Base-by-base conservation (phyloP, 2,113 vertebrate species). In the Neolamprologus kungweensis region DNA sequence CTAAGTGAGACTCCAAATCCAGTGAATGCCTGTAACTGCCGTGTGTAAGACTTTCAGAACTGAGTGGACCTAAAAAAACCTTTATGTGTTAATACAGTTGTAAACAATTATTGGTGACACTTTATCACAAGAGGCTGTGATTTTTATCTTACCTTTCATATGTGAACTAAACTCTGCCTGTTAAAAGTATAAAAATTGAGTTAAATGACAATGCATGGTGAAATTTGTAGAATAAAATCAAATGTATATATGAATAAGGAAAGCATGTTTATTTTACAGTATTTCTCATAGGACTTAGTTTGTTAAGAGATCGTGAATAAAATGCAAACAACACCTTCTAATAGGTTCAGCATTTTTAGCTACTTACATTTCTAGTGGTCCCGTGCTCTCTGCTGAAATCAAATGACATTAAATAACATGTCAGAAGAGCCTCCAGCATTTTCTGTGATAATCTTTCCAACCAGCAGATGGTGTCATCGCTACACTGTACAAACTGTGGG, bases 1-100 rank as follows among this genome's bases (percentile, higher is more conserved):
- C 86, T 40, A 81, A 9, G 3, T 90, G 82, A 68, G 87, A 89
- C 23, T 97, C 96, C 80, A 96, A 82, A 88, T 96, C 95, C 83
- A 95, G 82, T 19, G 92, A 96, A 37, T 81, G 86, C 51, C 92
- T 93, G 5, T 89, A 75, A 78, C 17, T 81, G 16, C 8, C 13
- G 0, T 42, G 26, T n/a, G 54, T 81, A 26, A 16, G 21, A 31
- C 11, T 68, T 9, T 88, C 88, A 60, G 28, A 6, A 4, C 9
- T 37, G 16, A 84, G 81, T 16, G 11, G 40, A 87, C n/a, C 93
- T 95, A n/a, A 80, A 83, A 88, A 81, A 6, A 16, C 7, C 3
- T 65, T 9, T 21, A 14, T 33, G 16, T 3, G n/a, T 28, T 33
- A 50, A 73, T 10, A 47, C 23, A 57, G 6, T 6, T n/a, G 13